Evolutionary conservation across 2,797 vertebrate genomes (phyloP), one percentile per base, ranked within the genome.

Genomic region (Cirrhinus mrigala): DNA sequence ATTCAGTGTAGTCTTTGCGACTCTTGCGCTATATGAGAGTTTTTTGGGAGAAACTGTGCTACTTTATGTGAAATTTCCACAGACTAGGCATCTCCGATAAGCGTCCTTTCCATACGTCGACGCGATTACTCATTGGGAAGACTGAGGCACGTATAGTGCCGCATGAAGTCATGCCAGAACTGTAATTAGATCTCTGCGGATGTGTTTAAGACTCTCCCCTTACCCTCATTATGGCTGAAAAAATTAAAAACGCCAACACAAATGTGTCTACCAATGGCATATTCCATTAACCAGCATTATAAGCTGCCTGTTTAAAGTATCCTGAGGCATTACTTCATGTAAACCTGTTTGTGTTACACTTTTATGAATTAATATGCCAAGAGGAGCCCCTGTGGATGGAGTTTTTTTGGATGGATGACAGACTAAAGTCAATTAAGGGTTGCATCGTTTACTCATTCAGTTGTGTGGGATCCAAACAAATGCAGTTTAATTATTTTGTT

Each of bases 181-280:
- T 60, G 29, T 86, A 86, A 86, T 86, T 79, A 82, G 81, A 77
- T 86, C 85, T 82, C 80, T 71, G 85, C 1, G 74, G 85, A 86
- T 6, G 1, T 40, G 29, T 69, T 81, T 58, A 33, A 74, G 46
- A 16, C 69, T 62, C 12, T 20, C 73, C 16, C 29, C 48, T 60
- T 71, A 15, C 33, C 10, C 60, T 81, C 74, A 70, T 46, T 44
- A 58, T 33, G 27, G 40, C 64, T 58, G 22, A 56, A 71, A 64
- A 46, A 56, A 50, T 18, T 0, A 24, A 52, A 56, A 68, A 68
- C 12, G 4, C 60, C 46, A 46, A 68, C 46, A 68, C 18, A 18
- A 15, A 50, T 33, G 18, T 0, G 1, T 71, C 80, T 71, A 62
- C 18, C 70, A 64, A 74, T 29, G 64, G 70, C 70, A 74, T 73